Conservation (phyloP, 23 tunicate genomes). For the Styela plicata region DNA sequence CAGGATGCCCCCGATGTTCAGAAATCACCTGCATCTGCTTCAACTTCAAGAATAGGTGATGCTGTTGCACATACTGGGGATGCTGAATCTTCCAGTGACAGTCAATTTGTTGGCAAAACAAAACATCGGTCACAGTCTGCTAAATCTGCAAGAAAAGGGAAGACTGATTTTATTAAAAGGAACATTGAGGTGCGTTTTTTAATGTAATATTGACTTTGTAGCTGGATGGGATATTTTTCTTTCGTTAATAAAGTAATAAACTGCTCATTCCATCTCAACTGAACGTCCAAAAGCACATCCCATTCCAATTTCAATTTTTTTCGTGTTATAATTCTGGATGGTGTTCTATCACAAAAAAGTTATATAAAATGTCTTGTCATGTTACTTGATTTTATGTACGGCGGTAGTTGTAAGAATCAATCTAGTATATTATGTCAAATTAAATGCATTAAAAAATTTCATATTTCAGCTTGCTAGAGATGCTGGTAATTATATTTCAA, state of each 20-base stretch:
- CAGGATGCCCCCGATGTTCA: no score
- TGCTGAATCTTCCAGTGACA: not conserved
- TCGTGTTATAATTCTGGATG: not conserved
- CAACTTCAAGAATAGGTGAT: no score
- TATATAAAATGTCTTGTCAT: no score
- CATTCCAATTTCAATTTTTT: not conserved
- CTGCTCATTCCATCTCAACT: no score
- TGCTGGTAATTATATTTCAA: slow-evolving; percentile 63
- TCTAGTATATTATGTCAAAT: no score
- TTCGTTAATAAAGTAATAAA: no score
- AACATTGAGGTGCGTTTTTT: slow-evolving; percentile 43
- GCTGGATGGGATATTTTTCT: no score
- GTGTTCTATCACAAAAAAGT: not conserved
- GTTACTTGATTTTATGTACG: no score
- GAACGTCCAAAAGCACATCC: no score
- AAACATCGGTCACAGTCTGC: not conserved
- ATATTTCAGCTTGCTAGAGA: slow-evolving; percentile 66
- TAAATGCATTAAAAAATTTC: no score
- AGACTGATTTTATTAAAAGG: slow-evolving; percentile 63
- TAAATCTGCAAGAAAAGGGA: slow-evolving; percentile 12
- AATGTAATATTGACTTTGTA: not conserved
- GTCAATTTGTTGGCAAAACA: not conserved
- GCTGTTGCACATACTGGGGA: no score
- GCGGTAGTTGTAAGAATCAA: no score
- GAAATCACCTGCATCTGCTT: not conserved